A percentile compares a stretch with the other conserved stretches of the same genome.
These are phyloP conservation scores for Ennomos erosarius DNA, from an alignment of 2,888 invertebrate species.

Conservation along the genomic window DNA sequence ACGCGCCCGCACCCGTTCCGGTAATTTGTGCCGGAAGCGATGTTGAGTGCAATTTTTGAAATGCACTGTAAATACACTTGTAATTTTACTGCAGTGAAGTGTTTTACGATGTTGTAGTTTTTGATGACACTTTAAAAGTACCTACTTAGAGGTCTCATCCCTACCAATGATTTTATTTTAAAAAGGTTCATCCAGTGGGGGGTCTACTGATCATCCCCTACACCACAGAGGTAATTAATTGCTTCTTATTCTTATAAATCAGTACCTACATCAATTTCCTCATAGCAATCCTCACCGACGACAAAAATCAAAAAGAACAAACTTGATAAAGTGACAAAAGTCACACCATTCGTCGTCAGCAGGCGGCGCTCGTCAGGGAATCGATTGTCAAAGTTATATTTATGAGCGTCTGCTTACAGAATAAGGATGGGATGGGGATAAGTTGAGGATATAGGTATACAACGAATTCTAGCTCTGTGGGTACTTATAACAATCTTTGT, in stretches of 20 bases:
- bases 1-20: slow-evolving; percentile 31
- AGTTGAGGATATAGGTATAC: too few relatives aligned
- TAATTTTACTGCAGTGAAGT: neutral
- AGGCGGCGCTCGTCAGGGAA: slow-evolving; percentile 17
- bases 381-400: slow-evolving; percentile 57
- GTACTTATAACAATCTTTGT: too few relatives aligned
- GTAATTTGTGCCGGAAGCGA: slow-evolving; percentile 33
- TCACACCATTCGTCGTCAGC: neutral
- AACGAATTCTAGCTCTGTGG: too few relatives aligned
- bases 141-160: neutral
- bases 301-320: neutral
- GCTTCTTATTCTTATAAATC: too few relatives aligned
- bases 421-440: slow-evolving; percentile 27
- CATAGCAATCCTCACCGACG: neutral
- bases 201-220: too few relatives aligned
- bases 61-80: slow-evolving; percentile 13
- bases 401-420: slow-evolving; percentile 48
- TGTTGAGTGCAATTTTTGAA: slow-evolving; percentile 28
- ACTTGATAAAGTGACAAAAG: slow-evolving; percentile 8
- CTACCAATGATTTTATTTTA: too few relatives aligned
- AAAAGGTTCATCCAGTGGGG: too few relatives aligned
- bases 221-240: too few relatives aligned
- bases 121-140: neutral
- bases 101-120: neutral
- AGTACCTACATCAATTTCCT: too few relatives aligned